Conservation (phyloP, 1,140 invertebrate genomes). For the Zaprionus vittiger region DNA sequence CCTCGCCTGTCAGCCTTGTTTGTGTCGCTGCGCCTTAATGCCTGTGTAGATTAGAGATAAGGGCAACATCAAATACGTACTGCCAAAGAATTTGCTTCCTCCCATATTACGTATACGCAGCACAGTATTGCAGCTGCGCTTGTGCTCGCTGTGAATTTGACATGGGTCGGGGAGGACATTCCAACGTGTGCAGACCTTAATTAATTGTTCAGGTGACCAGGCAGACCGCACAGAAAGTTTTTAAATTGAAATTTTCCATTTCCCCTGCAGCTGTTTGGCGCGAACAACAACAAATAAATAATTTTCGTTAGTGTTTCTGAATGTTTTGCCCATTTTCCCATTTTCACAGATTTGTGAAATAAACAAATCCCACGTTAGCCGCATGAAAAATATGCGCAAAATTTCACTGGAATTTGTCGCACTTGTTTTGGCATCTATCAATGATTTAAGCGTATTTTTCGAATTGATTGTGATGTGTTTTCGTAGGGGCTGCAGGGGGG, state of each 20-base stretch:
- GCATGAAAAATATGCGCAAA: slow-evolving; percentile 31
- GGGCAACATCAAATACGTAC: slow-evolving; percentile 60
- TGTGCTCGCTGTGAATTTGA: slow-evolving; percentile 47
- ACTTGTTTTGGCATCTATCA: slow-evolving; percentile 44
- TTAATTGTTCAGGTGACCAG: slow-evolving; percentile 67
- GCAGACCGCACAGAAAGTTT: slow-evolving; percentile 20
- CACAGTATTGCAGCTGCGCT: slow-evolving; percentile 57
- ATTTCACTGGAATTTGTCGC: slow-evolving; percentile 44
- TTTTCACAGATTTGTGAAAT: slow-evolving; percentile 24
- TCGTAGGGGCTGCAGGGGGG: slow-evolving; percentile 12
- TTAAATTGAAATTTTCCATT: slow-evolving; percentile 41
- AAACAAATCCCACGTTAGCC: slow-evolving; percentile 29
- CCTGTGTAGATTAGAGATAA: slow-evolving; percentile 81
- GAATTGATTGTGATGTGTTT: slow-evolving; percentile 44
- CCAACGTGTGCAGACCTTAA: slow-evolving; percentile 26
- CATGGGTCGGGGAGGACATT: slow-evolving; percentile 28
- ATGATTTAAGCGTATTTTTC: slow-evolving; percentile 69
- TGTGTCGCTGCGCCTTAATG: slow-evolving; percentile 68
- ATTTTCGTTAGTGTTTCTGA: slow-evolving; percentile 17
- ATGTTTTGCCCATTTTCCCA: slow-evolving; percentile 1
- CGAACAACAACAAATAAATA: slow-evolving; percentile 44
- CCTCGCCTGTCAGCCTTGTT: slow-evolving; percentile 38
- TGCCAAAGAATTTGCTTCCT: slow-evolving; percentile 45
- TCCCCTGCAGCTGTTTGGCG: slow-evolving; percentile 30
- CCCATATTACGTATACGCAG: slow-evolving; percentile 57